Conservation (phyloP, 2,797 vertebrate species). For the Philypnodon macrostomus region DNA sequence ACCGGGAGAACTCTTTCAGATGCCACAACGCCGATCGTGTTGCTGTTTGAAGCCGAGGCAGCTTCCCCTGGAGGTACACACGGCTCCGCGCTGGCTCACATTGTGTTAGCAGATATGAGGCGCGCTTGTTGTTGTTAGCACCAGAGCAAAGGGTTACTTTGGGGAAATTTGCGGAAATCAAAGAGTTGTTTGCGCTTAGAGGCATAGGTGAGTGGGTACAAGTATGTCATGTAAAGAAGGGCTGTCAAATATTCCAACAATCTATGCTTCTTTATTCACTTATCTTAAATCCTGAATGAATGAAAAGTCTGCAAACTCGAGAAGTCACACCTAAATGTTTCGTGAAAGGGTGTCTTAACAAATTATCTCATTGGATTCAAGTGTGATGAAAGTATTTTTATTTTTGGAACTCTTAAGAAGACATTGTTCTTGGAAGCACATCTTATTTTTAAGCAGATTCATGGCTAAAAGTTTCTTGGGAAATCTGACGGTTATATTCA, state of each 20-base stretch:
- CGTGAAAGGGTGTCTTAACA: constrained; percentile 34
- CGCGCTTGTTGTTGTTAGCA: constrained; percentile 32
- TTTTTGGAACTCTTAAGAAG: constrained; percentile 12
- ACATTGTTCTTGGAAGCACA: constrained; percentile 14
- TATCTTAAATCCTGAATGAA: constrained; percentile 34
- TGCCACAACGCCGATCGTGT: constrained; percentile 63
- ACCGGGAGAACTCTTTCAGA: constrained; percentile 52
- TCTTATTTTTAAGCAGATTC: constrained; percentile 23
- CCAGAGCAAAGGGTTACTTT: constrained; percentile 23
- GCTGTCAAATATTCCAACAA: constrained; percentile 60
- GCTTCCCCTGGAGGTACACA: constrained; percentile 63
- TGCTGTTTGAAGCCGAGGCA: constrained; percentile 63
- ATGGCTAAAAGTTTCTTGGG: constrained; percentile 25
- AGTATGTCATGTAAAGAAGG: constrained; percentile 45
- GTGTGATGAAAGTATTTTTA: constrained; percentile 16
- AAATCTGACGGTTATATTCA: constrained; percentile 12
- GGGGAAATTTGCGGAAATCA: constrained; percentile 62
- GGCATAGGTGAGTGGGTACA: constrained; percentile 69
- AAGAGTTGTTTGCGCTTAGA: constrained; percentile 63
- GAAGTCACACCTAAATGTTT: constrained; percentile 24
- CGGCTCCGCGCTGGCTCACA: constrained; percentile 58
- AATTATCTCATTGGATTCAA: constrained; percentile 32
- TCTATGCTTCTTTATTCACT: constrained; percentile 38
- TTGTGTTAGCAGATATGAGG: constrained; percentile 55
- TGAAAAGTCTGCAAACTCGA: constrained; percentile 29